Evolutionary conservation across 1,140 invertebrate species (phyloP).

Genomic region (Drosophila insularis): DNA sequence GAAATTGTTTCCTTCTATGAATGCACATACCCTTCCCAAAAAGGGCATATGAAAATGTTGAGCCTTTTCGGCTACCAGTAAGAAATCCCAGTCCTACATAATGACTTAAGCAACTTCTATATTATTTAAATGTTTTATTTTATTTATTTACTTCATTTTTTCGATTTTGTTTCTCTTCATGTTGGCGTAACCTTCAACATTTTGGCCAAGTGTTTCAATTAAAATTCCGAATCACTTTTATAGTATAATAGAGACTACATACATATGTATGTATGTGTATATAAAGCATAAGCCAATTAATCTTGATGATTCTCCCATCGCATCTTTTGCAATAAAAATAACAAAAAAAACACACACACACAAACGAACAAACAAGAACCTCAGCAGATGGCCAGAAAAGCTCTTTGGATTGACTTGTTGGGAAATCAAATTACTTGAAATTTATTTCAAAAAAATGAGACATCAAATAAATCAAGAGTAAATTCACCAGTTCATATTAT

Average conservation of each 20-base stretch:
- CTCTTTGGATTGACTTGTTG: constrained; percentile 8
- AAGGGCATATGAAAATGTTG: neutral
- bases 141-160: neutral
- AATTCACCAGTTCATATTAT: neutral
- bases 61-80: constrained; percentile 3
- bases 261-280: constrained; percentile 24
- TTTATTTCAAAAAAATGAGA: neutral
- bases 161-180: constrained; percentile 18
- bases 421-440: constrained; percentile 21
- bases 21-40: too few relatives aligned
- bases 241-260: neutral
- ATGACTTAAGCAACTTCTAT: neutral
- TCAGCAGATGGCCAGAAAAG: constrained; percentile 15
- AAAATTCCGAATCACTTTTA: constrained; percentile 59
- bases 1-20: too few relatives aligned
- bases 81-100: neutral
- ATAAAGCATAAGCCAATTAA: constrained; percentile 52
- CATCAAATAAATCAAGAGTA: neutral
- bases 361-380: constrained; percentile 8
- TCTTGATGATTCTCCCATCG: constrained; percentile 41
- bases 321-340: neutral
- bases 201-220: constrained; percentile 60
- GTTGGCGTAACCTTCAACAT: constrained; percentile 51
- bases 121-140: neutral
- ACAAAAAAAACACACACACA: too few relatives aligned